phyloP scores from a whole-genome alignment of 2,113 vertebrate genomes.

The Manacus vitellinus region DNA sequence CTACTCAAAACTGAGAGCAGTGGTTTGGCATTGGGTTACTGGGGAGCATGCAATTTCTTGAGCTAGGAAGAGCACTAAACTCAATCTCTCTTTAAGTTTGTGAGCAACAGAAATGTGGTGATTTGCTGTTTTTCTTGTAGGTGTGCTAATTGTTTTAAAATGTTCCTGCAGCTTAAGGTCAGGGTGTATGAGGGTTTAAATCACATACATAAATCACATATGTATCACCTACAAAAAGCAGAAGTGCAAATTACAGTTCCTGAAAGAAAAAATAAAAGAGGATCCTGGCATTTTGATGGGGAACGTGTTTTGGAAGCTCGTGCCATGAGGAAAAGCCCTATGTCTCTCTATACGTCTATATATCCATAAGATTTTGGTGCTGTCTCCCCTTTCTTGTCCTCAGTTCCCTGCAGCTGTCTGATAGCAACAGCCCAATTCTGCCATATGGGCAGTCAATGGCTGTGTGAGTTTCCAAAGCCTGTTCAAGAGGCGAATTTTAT shows the following conservation, averaged over 20 bases:
- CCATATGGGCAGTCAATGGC: constrained; percentile 54
- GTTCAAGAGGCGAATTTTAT: constrained; percentile 65
- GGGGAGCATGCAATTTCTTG: constrained; percentile 33
- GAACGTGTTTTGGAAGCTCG: constrained; percentile 20
- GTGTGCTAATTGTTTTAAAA: constrained; percentile 31
- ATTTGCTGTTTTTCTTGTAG: background rate
- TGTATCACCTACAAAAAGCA: background rate
- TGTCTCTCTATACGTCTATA: background rate
- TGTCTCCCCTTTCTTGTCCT: constrained; percentile 34
- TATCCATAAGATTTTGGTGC: background rate
- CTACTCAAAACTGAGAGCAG: constrained; percentile 21
- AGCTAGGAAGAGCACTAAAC: background rate
- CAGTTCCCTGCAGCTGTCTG: constrained; percentile 70
- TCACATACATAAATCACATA: background rate
- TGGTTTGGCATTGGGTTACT: constrained; percentile 20
- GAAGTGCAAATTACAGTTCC: background rate
- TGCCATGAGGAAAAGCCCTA: background rate
- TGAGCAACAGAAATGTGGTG: background rate
- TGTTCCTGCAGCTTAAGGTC: background rate
- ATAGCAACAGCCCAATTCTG: constrained; percentile 50
- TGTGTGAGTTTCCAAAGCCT: constrained; percentile 64
- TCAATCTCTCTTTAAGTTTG: background rate
- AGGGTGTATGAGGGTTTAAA: background rate
- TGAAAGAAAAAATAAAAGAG: background rate
- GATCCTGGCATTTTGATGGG: constrained; percentile 1